phyloP scores from a whole-genome alignment of 2,888 invertebrate genomes.

The Clitarchus hookeri region DNA sequence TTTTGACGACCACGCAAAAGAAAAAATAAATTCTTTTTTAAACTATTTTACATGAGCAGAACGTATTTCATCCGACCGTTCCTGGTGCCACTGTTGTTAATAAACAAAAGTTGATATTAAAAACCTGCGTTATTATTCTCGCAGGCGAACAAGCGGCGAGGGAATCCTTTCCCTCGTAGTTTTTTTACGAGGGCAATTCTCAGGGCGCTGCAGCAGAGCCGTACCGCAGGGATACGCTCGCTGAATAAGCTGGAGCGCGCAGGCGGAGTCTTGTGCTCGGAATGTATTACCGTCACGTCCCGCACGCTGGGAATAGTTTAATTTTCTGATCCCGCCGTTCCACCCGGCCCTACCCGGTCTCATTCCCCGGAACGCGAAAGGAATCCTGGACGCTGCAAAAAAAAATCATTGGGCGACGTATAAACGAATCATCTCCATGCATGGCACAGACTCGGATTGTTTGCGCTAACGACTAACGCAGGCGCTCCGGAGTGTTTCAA shows the following conservation, averaged over 20 bases:
- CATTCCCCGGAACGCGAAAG: not conserved
- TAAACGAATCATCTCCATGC: constrained; percentile 8
- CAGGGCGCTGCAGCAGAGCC: not conserved
- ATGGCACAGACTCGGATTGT: not conserved
- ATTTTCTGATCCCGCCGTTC: not conserved
- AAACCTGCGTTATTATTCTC: not conserved
- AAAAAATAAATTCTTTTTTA: too few species aligned
- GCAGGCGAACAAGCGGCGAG: not conserved
- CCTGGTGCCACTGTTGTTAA: not conserved
- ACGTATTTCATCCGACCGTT: too few species aligned
- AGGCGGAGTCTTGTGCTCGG: not conserved
- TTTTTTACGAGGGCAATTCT: not conserved
- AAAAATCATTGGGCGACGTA: not conserved
- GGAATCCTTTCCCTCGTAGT: not conserved
- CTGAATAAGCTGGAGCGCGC: not conserved
- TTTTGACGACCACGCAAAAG: too few species aligned
- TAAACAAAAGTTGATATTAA: not conserved
- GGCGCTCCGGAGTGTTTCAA: not conserved
- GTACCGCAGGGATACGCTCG: not conserved
- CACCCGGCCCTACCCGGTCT: not conserved
- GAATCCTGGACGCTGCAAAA: not conserved
- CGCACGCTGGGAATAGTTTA: not conserved
- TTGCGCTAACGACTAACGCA: not conserved
- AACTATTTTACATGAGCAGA: too few species aligned
- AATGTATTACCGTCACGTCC: not conserved